Conservation (phyloP, 2,113 vertebrate genomes). For the Phylloscopus trochilus region DNA sequence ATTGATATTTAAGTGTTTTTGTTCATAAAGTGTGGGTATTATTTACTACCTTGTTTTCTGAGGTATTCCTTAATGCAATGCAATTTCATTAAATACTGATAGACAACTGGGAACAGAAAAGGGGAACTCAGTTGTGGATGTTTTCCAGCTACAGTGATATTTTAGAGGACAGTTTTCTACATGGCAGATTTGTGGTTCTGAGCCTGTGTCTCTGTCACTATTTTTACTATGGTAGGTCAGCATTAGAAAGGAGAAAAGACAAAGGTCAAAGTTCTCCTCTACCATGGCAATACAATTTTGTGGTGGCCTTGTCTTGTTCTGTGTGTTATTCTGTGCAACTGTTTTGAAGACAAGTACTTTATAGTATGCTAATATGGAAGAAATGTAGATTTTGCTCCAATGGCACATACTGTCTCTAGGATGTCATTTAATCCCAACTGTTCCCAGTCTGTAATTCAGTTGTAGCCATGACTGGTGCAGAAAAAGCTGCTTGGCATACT, state of each 20-base stretch:
- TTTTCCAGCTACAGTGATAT: background rate
- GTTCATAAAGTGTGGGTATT: background rate
- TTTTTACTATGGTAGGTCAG: background rate
- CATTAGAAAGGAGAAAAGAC: background rate
- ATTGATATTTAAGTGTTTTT: background rate
- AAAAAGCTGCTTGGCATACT: background rate
- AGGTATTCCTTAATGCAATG: background rate
- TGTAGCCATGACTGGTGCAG: background rate
- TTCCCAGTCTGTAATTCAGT: background rate
- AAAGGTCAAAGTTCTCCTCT: background rate
- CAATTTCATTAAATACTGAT: background rate
- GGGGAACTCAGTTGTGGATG: background rate
- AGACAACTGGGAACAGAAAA: background rate
- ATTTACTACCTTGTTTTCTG: background rate
- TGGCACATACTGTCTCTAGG: background rate
- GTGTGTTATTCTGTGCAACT: background rate
- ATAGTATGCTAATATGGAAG: background rate
- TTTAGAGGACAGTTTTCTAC: background rate
- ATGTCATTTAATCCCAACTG: background rate
- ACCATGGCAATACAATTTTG: background rate
- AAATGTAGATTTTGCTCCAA: background rate
- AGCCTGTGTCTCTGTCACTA: background rate
- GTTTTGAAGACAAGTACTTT: background rate
- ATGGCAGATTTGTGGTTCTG: background rate
- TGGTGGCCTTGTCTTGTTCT: background rate